Conservation (phyloP, 2,113 vertebrate species). For the Amblyopsis rosae region DNA sequence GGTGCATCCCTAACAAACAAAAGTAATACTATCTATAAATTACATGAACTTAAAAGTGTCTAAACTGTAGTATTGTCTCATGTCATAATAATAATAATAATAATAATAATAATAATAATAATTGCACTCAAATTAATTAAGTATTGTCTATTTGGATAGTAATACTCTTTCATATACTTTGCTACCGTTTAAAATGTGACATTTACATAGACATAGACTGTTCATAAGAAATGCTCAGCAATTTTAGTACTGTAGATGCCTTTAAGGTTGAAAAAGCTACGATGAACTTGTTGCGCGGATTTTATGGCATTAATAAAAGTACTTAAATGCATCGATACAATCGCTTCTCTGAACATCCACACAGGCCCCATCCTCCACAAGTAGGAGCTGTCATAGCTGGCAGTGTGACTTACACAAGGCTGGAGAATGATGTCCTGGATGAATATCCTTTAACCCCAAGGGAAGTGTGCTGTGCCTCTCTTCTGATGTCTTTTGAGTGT, state of each 20-base stretch:
- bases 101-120: not conserved
- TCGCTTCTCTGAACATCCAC: conserved; percentile 53
- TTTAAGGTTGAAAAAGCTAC: conserved; percentile 9
- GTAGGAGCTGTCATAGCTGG: conserved; percentile 51
- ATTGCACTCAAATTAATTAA: not conserved
- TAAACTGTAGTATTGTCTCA: too few species aligned
- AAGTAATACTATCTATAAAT: too few species aligned
- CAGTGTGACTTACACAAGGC: conserved; percentile 53
- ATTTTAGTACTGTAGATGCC: not conserved
- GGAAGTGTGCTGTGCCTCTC: conserved; percentile 62
- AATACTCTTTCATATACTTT: not conserved
- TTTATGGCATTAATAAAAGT: conserved; percentile 42
- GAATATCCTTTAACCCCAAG: conserved; percentile 69
- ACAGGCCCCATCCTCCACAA: conserved; percentile 49
- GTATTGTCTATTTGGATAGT: not conserved
- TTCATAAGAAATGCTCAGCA: conserved; percentile 4
- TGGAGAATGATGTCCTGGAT: conserved; percentile 67
- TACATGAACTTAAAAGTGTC: too few species aligned
- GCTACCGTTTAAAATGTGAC: conserved; percentile 30
- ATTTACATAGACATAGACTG: conserved; percentile 11
- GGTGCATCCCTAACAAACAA: too few species aligned
- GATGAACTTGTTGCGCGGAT: conserved; percentile 25
- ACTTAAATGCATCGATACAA: conserved; percentile 58
- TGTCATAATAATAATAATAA: too few species aligned
- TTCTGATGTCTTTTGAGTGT: conserved; percentile 62